Evolutionary conservation across 2,113 vertebrate genomes (phyloP).

Genomic region (Ctenodactylus gundi): DNA sequence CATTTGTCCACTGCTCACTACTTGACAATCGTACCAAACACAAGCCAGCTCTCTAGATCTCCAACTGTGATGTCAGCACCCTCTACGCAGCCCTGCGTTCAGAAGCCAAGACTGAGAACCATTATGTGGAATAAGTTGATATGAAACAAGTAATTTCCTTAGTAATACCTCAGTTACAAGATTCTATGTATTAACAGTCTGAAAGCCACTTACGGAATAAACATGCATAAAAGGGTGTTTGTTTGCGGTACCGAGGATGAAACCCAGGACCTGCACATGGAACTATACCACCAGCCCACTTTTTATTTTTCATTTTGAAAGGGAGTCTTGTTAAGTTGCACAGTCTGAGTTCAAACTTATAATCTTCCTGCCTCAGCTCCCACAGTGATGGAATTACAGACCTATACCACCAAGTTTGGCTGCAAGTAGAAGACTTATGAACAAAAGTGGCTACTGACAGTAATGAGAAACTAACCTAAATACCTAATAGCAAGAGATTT

Average conservation of each 20-base stretch:
- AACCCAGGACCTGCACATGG: too few relatives aligned
- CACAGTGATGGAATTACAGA: too few relatives aligned
- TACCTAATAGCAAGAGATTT: neutral
- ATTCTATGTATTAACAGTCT: neutral
- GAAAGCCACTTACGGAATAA: slow-evolving; percentile 30
- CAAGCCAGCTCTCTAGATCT: neutral
- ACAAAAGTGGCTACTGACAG: neutral
- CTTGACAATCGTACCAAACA: neutral
- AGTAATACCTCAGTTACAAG: neutral
- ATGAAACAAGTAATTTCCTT: neutral
- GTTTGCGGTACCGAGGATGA: too few relatives aligned
- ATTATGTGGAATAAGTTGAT: neutral
- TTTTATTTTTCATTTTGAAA: too few relatives aligned
- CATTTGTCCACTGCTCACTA: neutral
- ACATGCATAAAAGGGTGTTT: too few relatives aligned
- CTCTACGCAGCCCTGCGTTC: too few relatives aligned
- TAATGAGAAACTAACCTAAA: neutral
- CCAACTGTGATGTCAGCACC: too few relatives aligned
- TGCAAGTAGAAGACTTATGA: neutral
- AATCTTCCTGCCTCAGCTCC: too few relatives aligned
- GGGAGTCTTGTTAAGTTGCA: too few relatives aligned
- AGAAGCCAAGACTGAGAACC: neutral
- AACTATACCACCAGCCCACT: too few relatives aligned
- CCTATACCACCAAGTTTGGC: too few relatives aligned
- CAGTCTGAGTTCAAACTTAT: too few relatives aligned